These are phyloP conservation scores for Melanotaenia boesemani DNA, from an alignment of 2,797 vertebrate genomes.

Conservation along the genomic window DNA sequence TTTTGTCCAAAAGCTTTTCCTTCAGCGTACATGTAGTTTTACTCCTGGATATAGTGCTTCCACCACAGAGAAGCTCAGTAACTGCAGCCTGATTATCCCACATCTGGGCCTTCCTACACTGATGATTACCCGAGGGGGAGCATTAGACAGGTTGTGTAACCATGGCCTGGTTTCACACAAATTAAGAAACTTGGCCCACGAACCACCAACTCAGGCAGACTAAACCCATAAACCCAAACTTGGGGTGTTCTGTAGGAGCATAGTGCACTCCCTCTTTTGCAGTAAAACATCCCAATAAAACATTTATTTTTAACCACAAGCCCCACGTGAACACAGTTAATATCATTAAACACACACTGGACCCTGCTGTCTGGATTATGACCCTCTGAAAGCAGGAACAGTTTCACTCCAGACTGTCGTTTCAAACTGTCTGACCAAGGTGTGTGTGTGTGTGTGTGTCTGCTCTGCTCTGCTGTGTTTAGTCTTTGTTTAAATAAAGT, in stretches of 20 bases:
- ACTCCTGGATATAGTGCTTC: slow-evolving; percentile 49
- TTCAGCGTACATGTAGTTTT: slow-evolving; percentile 20
- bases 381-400: neutral
- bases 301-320: slow-evolving; percentile 62
- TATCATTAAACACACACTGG: slow-evolving; percentile 25
- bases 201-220: slow-evolving; percentile 49
- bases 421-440: slow-evolving; percentile 14
- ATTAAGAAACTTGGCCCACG: slow-evolving; percentile 58
- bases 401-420: slow-evolving; percentile 8
- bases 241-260: slow-evolving; percentile 32
- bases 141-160: slow-evolving; percentile 67
- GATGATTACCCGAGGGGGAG: slow-evolving; percentile 55
- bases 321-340: slow-evolving; percentile 18
- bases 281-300: slow-evolving; percentile 57
- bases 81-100: slow-evolving; percentile 54
- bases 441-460: slow-evolving; percentile 15
- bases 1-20: slow-evolving; percentile 17
- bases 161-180: slow-evolving; percentile 63
- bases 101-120: slow-evolving; percentile 71
- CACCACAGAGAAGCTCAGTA: slow-evolving; percentile 46
- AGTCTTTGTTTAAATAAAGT: slow-evolving; percentile 33
- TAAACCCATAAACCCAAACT: slow-evolving; percentile 57
- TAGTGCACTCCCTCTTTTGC: slow-evolving; percentile 26
- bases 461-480: slow-evolving; percentile 20
- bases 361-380: slow-evolving; percentile 24